Conservation (phyloP, 2,888 invertebrate species). For the Brachyopa scutellaris region DNA sequence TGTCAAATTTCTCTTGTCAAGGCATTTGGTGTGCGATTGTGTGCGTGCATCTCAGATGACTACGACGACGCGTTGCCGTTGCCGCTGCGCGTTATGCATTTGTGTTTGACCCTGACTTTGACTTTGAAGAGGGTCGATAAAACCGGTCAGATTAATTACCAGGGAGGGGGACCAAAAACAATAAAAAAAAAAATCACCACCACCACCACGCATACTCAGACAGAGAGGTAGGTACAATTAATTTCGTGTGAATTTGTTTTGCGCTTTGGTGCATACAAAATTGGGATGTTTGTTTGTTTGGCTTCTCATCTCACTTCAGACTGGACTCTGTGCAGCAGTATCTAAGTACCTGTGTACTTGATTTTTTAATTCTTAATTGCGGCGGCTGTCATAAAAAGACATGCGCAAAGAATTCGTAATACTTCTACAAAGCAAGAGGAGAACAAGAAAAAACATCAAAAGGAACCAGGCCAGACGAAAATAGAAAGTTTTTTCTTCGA, state of each 20-base stretch:
- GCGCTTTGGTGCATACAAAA: slow-evolving; percentile 28
- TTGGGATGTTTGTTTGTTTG: slow-evolving; percentile 46
- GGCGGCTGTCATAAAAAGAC: slow-evolving; percentile 16
- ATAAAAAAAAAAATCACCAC: slow-evolving; percentile 6
- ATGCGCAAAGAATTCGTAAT: too few relatives aligned
- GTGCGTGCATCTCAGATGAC: slow-evolving; percentile 35
- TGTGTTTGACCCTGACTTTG: slow-evolving; percentile 68
- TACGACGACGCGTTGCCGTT: neutral
- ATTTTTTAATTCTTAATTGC: slow-evolving; percentile 46
- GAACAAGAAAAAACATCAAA: too few relatives aligned
- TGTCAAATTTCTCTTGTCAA: slow-evolving; percentile 63
- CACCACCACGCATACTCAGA: slow-evolving; percentile 41
- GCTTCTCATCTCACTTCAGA: slow-evolving; percentile 55
- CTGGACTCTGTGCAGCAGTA: slow-evolving; percentile 35
- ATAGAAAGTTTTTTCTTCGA: neutral
- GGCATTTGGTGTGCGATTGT: slow-evolving; percentile 32
- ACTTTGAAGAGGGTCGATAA: slow-evolving; percentile 71
- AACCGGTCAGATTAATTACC: slow-evolving; percentile 70
- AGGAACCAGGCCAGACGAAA: neutral
- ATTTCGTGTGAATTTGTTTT: slow-evolving; percentile 52
- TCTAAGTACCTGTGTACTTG: slow-evolving; percentile 1
- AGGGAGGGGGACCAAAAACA: slow-evolving; percentile 25
- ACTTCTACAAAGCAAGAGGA: too few relatives aligned
- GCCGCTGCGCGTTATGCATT: slow-evolving; percentile 52
- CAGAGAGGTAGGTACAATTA: slow-evolving; percentile 51